Base-by-base conservation (phyloP, 2,113 vertebrate genomes). In the Proterorhinus semilunaris region DNA sequence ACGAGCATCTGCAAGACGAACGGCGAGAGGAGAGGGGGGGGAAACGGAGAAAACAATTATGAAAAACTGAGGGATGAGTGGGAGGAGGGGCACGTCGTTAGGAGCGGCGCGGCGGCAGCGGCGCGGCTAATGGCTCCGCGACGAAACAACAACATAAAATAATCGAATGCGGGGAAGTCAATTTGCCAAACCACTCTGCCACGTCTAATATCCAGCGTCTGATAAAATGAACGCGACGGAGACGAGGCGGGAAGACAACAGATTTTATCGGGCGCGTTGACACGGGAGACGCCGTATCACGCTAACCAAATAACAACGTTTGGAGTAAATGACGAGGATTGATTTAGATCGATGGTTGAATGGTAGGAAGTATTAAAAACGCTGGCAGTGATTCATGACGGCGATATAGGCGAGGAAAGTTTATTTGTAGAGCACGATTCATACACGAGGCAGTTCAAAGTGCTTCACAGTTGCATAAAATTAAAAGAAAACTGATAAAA, bases 1-100 rank as follows among this genome's bases (percentile, higher is more conserved):
- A 79, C 36, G 49, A 71, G 74, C 81, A 70, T 85, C 82, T 76
- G 55, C 8, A 78, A 71, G 75, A 76, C 59, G 70, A 78, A 86
- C 51, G 68, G 75, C 69, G 62, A 83, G 59, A 36, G 27, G 27
- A 36, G 27, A 36, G 27, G 2, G 3, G 3, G 27, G 4, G 27
- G 4, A 36, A 36, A 71, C 72, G 21, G 1, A 21, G 21, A 86
- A 81, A 79, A 76, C 76, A 72, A 81, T 80, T 79, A 82, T 11
- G 42, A 65, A n/a, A 21, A 13, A n/a, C 59, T 63, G 66, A 66
- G 16, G 36, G 27, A 64, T 0, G 66, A 62, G 46, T 59, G 53
- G 36, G 48, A 64, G 49, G 66, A 52, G 80, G 77, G 74, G 82
- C 8, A 61, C 36, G 7, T 61, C 42, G 13, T 61, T 61, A 61